Conservation (phyloP, 2,888 invertebrate species). For the Tolmerus cingulatus region DNA sequence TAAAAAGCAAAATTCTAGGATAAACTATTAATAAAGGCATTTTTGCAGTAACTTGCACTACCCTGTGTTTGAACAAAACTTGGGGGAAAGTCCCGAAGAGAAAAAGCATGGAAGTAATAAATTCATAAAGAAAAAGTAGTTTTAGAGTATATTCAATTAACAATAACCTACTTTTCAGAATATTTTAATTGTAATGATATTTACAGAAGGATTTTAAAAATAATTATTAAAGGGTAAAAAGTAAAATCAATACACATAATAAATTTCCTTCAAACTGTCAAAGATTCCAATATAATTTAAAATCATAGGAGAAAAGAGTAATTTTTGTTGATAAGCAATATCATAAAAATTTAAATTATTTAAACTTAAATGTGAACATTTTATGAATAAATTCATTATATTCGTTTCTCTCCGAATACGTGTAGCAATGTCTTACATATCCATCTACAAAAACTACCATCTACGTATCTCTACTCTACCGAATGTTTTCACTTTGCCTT, state of each 20-base stretch:
- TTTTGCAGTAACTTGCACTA: not conserved
- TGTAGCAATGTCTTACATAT: not conserved
- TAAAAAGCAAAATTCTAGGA: no score
- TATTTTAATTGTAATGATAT: not conserved
- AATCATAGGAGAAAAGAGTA: conserved; percentile 13
- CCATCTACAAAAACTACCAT: not conserved
- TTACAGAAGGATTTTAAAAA: not conserved
- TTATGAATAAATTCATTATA: not conserved
- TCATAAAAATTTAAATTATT: not conserved
- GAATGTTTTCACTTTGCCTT: not conserved
- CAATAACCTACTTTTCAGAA: not conserved
- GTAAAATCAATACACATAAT: not conserved
- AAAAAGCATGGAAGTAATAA: not conserved
- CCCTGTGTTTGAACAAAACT: not conserved
- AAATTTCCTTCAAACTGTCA: not conserved
- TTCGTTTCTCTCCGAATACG: not conserved
- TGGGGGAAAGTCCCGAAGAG: not conserved
- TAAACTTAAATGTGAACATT: not conserved
- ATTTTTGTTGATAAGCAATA: not conserved
- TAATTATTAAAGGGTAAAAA: not conserved
- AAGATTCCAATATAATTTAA: not conserved
- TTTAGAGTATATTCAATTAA: not conserved
- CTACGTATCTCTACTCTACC: not conserved
- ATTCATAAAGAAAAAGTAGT: not conserved
- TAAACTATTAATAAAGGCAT: not conserved